Percentiles rank a stretch among this genome's conserved stretches.
phyloP scores from a whole-genome alignment of 2,113 vertebrate genomes.

The Poeciliopsis retropinna region DNA sequence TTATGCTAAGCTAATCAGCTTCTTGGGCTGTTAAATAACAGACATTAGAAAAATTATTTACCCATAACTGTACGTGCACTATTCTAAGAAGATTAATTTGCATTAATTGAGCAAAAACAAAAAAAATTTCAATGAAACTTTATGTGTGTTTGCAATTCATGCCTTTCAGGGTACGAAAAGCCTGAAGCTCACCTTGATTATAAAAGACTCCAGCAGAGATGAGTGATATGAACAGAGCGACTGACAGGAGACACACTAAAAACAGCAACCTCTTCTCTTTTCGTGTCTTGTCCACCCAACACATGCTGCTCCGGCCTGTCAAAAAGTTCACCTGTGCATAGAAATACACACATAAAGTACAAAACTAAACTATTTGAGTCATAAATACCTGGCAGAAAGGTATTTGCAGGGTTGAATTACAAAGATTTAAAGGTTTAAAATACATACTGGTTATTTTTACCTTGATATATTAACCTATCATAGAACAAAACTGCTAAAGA shows the following conservation, averaged over 20 bases:
- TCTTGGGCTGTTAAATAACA: background rate
- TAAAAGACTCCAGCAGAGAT: constrained; percentile 85
- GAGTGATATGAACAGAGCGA: constrained; percentile 79
- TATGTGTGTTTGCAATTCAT: background rate
- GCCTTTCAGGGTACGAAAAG: background rate
- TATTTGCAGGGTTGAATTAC: background rate
- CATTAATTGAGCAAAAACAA: background rate
- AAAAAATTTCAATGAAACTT: too few species aligned
- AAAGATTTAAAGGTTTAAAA: background rate
- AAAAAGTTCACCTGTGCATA: constrained; percentile 85
- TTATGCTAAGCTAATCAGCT: background rate
- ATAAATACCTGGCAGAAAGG: background rate
- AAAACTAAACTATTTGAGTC: background rate
- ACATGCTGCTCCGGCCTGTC: constrained; percentile 59
- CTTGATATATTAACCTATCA: background rate
- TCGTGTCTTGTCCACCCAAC: constrained; percentile 82
- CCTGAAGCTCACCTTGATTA: constrained; percentile 82
- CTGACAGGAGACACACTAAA: constrained; percentile 71
- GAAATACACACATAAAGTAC: constrained; percentile 17
- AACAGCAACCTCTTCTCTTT: constrained; percentile 83
- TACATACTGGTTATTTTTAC: background rate
- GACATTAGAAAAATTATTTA: background rate
- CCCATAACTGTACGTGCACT: background rate
- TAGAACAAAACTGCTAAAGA: constrained; percentile 3
- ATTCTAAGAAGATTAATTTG: background rate